Conservation (phyloP, 2,888 invertebrate species). For the Orchestes rusci region DNA sequence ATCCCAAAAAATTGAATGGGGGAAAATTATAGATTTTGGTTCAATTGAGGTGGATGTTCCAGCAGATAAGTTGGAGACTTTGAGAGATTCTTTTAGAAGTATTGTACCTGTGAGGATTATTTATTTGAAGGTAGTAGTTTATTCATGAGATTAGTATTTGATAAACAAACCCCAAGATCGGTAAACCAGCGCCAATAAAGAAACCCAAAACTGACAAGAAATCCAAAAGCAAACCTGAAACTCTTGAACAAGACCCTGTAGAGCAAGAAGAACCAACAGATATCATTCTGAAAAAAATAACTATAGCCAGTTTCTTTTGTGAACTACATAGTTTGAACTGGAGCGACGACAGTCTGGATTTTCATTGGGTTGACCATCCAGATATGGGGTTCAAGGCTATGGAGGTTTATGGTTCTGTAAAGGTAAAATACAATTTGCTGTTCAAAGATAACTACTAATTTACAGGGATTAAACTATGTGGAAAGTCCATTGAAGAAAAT, state of each 20-base stretch:
- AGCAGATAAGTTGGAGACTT: too few species aligned
- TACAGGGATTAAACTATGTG: slow-evolving; percentile 19
- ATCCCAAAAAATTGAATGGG: slow-evolving; percentile 49
- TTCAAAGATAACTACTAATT: too few species aligned
- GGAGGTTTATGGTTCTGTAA: slow-evolving; percentile 38
- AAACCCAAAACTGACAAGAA: slow-evolving; percentile 23
- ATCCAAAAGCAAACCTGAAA: slow-evolving; percentile 7
- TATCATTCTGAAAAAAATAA: slow-evolving; percentile 36
- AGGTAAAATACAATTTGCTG: too few species aligned
- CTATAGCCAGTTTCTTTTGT: slow-evolving; percentile 48
- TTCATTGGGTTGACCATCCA: slow-evolving; percentile 50
- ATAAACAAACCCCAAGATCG: too few species aligned
- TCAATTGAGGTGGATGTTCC: slow-evolving; percentile 45
- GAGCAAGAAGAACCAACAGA: slow-evolving; percentile 26
- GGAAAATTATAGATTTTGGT: slow-evolving; percentile 49
- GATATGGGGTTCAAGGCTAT: slow-evolving; percentile 31
- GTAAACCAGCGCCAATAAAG: too few species aligned
- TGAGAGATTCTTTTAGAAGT: slow-evolving; percentile 52
- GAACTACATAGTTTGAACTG: slow-evolving; percentile 46
- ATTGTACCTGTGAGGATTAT: slow-evolving; percentile 47
- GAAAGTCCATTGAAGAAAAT: slow-evolving; percentile 12
- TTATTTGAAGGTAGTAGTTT: slow-evolving; percentile 50
- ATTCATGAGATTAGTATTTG: too few species aligned
- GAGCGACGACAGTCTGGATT: slow-evolving; percentile 50
- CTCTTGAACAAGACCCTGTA: slow-evolving; percentile 6